Base-by-base conservation (phyloP, 1,140 invertebrate species). In the Nasonia vitripennis region DNA sequence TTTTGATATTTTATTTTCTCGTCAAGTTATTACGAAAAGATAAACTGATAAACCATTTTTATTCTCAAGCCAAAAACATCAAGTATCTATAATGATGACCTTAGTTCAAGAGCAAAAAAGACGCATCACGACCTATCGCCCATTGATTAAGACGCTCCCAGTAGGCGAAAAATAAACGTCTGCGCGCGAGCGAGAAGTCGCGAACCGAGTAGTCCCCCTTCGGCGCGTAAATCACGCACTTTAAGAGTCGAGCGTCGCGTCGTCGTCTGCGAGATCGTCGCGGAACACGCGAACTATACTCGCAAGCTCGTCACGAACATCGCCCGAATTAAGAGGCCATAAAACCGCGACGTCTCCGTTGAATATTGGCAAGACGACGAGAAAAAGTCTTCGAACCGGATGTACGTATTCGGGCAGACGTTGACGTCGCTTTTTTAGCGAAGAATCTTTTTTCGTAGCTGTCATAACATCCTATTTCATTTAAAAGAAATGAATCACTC, bases 281-380 rank as follows among this genome's bases (percentile, higher is more conserved):
- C 27, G 37, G n/a, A n/a, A 34, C 77, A 78, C 51, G 77, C 77
- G 77, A 78, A 10, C 37, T 48, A 23, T 12, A 9, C 20, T 77
- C 77, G 48, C 77, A 55, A 74, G 45, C 71, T 83, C 70, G 79
- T 75, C 81, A 83, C 68, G 81, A 83, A 83, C 41, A n/a, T 78
- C 37, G 23, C 37, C n/a, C n/a, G n/a, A 85, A 81, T 85, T 80
- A 85, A 85, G 84, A 80, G 84, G n/a, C 78, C 48, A 14, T 85
- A 85, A 85, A 85, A 71, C 34, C 51, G 77, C 73, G 45, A 45
- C 12, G 31, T 37, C 77, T 67, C 51, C 51, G 48, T 34, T 27
- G 77, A 67, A 67, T 62, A 78, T 78, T 12, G 48, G 48, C 37
- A 51, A 48, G 37, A 23, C 41, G 10, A 62, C 14, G 37, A 48